phyloP scores from a whole-genome alignment of 2,888 invertebrate genomes.

The Aphidoletes aphidimyza region DNA sequence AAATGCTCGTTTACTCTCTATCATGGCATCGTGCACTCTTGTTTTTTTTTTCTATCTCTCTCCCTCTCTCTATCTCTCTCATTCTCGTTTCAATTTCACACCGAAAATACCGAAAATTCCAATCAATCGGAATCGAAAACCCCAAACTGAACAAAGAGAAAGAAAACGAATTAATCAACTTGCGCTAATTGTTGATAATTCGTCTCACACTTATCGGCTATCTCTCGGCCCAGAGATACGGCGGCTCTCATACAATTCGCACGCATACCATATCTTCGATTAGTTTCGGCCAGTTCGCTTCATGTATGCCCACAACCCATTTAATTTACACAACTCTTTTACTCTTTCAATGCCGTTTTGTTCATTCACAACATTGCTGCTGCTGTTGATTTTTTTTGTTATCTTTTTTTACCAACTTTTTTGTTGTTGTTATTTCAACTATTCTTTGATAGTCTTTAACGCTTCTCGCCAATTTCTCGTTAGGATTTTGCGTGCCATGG shows the following conservation, averaged over 20 bases:
- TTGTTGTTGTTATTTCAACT: neutral
- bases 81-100: neutral
- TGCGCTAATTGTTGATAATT: slow-evolving; percentile 50
- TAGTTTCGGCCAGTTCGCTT: neutral
- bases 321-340: slow-evolving; percentile 2
- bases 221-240: neutral
- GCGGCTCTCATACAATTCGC: neutral
- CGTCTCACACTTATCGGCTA: slow-evolving; percentile 42
- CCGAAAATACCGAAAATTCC: slow-evolving; percentile 5
- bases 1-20: too few relatives aligned
- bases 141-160: slow-evolving; percentile 15
- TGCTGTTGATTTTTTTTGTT: neutral
- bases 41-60: too few relatives aligned
- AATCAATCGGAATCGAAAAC: neutral
- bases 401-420: neutral
- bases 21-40: neutral
- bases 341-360: neutral
- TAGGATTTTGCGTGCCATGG: neutral
- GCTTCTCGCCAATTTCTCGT: neutral
- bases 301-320: neutral
- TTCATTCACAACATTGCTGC: neutral
- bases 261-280: neutral
- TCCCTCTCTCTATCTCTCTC: neutral
- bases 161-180: slow-evolving; percentile 48
- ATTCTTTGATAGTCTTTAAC: neutral